These are phyloP conservation scores for Micropoecilia bifurca DNA, from an alignment of 2,797 vertebrate species.

Conservation along the genomic window DNA sequence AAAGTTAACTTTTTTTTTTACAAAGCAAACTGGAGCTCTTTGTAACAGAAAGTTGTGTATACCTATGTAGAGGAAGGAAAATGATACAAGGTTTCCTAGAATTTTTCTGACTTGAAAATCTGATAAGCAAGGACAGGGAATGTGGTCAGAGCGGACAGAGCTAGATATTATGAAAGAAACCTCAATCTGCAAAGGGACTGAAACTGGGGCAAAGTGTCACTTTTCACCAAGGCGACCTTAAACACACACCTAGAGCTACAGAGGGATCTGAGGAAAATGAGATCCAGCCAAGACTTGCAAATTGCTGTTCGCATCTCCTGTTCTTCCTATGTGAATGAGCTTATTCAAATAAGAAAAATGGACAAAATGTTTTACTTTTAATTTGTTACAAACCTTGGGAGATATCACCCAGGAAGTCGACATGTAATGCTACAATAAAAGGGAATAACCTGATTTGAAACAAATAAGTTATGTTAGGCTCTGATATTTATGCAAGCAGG, in stretches of 20 bases:
- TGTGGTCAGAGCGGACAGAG: not conserved
- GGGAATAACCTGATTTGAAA: conserved; percentile 11
- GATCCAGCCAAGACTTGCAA: not conserved
- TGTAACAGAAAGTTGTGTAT: not conserved
- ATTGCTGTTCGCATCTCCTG: not conserved
- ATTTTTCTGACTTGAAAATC: not conserved
- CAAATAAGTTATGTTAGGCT: not conserved
- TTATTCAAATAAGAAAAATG: too few species aligned
- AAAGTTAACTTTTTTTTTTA: not conserved
- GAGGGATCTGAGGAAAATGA: not conserved
- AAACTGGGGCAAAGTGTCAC: not conserved
- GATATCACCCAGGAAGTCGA: not conserved
- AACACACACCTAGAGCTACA: not conserved
- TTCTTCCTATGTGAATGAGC: not conserved
- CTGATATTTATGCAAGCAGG: conserved; percentile 5
- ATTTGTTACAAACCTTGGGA: not conserved
- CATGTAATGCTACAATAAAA: not conserved
- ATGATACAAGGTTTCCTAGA: not conserved
- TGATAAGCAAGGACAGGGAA: not conserved
- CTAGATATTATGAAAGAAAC: not conserved
- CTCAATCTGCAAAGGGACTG: not conserved
- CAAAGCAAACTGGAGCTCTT: not conserved
- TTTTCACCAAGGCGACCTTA: not conserved
- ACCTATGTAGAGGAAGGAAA: not conserved
- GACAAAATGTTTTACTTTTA: not conserved